Evolutionary conservation across 2,113 vertebrate genomes (phyloP).

Genomic region (Tauraco erythrolophus): DNA sequence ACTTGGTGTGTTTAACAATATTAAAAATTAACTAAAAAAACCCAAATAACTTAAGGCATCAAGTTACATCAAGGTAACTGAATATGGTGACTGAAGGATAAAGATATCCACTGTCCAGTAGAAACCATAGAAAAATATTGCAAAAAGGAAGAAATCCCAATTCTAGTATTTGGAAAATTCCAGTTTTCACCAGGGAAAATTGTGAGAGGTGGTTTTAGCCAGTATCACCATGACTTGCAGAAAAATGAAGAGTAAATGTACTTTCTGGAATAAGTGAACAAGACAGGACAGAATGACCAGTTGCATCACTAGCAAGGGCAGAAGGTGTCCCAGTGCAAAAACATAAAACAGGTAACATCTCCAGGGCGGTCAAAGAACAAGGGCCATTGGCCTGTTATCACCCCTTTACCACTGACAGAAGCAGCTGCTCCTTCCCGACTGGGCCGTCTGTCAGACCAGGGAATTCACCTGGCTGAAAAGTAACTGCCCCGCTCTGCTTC

Average conservation of each 20-base stretch:
- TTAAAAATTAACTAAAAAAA: constrained; percentile 2
- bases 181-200: background rate
- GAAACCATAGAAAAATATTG: background rate
- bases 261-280: background rate
- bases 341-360: background rate
- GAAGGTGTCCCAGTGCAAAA: background rate
- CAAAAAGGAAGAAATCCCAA: background rate
- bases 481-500: background rate
- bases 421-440: background rate
- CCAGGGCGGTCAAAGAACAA: background rate
- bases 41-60: background rate
- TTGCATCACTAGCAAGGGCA: background rate
- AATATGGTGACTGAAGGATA: background rate
- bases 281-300: background rate
- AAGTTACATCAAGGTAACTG: background rate
- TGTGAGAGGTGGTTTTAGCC: background rate
- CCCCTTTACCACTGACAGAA: background rate
- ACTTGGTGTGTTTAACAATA: background rate
- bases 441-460: background rate
- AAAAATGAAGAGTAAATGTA: background rate
- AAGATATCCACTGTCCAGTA: background rate
- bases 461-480: background rate
- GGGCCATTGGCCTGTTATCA: background rate
- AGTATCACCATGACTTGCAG: background rate
- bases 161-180: background rate